These are phyloP conservation scores for Platycnemis pennipes DNA, from an alignment of 2,888 invertebrate genomes.

Conservation along the genomic window DNA sequence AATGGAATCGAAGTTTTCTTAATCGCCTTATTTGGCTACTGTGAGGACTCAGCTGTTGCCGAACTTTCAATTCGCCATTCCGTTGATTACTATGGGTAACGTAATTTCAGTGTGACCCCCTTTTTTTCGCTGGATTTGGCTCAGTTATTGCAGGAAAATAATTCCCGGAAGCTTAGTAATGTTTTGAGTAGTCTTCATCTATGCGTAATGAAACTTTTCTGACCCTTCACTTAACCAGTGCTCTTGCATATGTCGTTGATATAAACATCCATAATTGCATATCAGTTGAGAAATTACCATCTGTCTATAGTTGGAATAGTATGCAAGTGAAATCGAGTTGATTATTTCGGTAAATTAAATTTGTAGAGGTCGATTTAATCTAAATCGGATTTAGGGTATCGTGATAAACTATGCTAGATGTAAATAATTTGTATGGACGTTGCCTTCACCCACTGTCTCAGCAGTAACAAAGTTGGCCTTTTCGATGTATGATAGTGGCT, in stretches of 20 bases:
- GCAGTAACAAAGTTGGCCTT: not conserved
- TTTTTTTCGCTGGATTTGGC: not conserved
- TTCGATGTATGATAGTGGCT: not conserved
- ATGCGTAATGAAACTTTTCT: no score
- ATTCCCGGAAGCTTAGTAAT: no score
- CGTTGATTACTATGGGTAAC: not conserved
- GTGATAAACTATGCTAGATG: not conserved
- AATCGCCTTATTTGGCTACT: not conserved
- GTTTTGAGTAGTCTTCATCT: no score
- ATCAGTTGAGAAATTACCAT: no score
- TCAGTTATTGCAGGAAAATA: not conserved
- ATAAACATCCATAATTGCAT: no score
- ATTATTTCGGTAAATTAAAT: no score
- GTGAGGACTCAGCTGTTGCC: not conserved
- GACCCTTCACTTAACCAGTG: not conserved
- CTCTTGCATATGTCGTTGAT: not conserved
- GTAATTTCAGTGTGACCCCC: not conserved
- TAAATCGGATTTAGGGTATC: not conserved
- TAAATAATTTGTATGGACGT: not conserved
- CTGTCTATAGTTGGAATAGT: no score
- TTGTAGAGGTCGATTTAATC: not conserved
- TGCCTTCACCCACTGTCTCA: not conserved
- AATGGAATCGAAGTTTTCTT: not conserved
- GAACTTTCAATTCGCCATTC: not conserved
- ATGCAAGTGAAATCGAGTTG: no score